Evolutionary conservation across 2,888 invertebrate species (phyloP).

Genomic region (Carcina quercana): DNA sequence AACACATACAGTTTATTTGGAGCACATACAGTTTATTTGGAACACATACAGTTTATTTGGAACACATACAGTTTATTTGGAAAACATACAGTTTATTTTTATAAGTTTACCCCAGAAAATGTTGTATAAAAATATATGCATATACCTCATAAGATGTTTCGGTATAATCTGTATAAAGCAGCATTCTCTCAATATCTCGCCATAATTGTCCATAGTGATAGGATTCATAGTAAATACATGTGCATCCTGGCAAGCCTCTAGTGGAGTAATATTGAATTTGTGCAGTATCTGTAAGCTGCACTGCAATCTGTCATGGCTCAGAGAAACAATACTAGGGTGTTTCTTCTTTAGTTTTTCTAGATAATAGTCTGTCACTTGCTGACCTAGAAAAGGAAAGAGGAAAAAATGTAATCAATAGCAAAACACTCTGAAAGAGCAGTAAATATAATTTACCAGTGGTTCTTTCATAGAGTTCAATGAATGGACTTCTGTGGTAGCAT

Average conservation of each 20-base stretch:
- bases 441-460: conserved; percentile 39
- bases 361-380: conserved; percentile 27
- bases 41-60: no score
- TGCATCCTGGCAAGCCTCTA: conserved; percentile 69
- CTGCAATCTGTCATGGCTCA: conserved; percentile 41
- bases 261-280: conserved; percentile 58
- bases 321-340: conserved; percentile 45
- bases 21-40: no score
- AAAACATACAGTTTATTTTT: no score
- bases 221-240: conserved; percentile 74
- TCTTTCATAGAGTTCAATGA: conserved; percentile 46
- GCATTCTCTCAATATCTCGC: conserved; percentile 76
- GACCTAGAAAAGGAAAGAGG: conserved; percentile 29
- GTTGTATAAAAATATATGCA: no score
- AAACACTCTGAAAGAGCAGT: no score
- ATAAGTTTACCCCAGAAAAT: conserved; percentile 1
- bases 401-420: not conserved
- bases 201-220: conserved; percentile 75
- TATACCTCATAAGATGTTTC: conserved; percentile 57
- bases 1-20: no score
- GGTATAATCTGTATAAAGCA: conserved; percentile 64
- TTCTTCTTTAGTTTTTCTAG: conserved; percentile 36
- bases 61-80: no score
- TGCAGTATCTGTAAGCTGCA: conserved; percentile 43
- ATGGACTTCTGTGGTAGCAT: conserved; percentile 32